Evolutionary conservation across 1,140 invertebrate species (phyloP).

Genomic region (Schmidtea mediterranea): DNA sequence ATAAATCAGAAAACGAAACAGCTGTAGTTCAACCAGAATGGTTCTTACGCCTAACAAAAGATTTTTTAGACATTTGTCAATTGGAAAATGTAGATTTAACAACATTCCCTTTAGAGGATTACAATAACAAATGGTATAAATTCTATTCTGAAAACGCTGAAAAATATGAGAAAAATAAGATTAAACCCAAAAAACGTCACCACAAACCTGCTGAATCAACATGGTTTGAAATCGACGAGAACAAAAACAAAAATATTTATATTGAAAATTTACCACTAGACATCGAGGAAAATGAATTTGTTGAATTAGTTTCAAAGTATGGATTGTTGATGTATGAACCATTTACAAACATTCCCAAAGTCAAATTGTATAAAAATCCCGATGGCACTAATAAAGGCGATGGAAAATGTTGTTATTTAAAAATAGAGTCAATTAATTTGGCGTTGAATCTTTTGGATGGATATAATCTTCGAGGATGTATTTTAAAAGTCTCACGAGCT

Average conservation of each 20-base stretch:
- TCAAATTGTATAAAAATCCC: constrained; percentile 67
- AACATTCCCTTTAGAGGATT: too few species aligned
- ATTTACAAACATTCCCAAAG: constrained; percentile 49
- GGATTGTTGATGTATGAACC: constrained; percentile 73
- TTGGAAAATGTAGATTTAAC: too few species aligned
- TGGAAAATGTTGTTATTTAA: constrained; percentile 81
- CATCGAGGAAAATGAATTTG: constrained; percentile 46
- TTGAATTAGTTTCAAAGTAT: constrained; percentile 70
- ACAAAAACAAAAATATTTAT: constrained; percentile 87
- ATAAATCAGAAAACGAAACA: too few species aligned
- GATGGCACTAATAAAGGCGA: constrained; percentile 66
- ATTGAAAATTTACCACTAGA: constrained; percentile 65
- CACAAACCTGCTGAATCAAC: not conserved
- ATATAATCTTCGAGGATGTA: constrained; percentile 45
- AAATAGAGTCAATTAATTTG: constrained; percentile 71
- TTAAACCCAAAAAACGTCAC: too few species aligned
- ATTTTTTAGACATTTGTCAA: too few species aligned
- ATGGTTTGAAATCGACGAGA: constrained; percentile 76
- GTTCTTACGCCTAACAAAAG: too few species aligned
- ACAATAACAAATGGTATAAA: too few species aligned
- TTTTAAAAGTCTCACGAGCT: constrained; percentile 55
- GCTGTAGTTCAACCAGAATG: too few species aligned
- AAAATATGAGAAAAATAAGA: too few species aligned
- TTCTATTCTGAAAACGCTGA: too few species aligned
- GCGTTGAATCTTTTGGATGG: constrained; percentile 75